phyloP scores from a whole-genome alignment of 2,797 vertebrate species.

The Tinamus major region DNA sequence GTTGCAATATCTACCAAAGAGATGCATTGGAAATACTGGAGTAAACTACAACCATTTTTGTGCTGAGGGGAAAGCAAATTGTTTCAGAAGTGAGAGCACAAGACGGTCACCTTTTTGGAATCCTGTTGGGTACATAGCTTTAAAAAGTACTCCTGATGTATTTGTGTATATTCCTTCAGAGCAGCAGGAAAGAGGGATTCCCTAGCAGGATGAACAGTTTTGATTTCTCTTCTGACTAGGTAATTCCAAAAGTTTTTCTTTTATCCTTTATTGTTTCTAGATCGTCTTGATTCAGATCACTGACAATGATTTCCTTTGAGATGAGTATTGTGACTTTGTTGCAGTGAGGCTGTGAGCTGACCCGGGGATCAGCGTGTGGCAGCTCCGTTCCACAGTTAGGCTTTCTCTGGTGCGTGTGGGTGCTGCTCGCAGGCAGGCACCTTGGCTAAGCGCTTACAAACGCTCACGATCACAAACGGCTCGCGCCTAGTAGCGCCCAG shows the following conservation, averaged over 20 bases:
- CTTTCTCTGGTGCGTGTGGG: neutral
- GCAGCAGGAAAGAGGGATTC: neutral
- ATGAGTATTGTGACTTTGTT: conserved; percentile 13
- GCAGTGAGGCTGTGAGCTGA: neutral
- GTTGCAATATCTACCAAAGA: conserved; percentile 67
- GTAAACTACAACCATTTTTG: neutral
- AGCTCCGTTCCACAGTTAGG: neutral
- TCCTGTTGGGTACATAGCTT: conserved; percentile 26
- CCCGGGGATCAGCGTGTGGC: neutral
- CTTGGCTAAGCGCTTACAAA: too few species aligned
- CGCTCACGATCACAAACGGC: too few species aligned
- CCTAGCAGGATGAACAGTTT: neutral
- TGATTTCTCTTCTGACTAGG: neutral
- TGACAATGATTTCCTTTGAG: conserved; percentile 13
- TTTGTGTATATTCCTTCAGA: conserved; percentile 19
- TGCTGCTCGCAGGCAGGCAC: too few species aligned
- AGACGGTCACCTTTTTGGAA: neutral
- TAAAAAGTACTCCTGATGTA: conserved; percentile 31
- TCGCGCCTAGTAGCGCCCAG: too few species aligned
- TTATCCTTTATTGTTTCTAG: conserved; percentile 9
- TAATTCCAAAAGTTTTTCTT: neutral
- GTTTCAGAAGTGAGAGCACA: conserved; percentile 5
- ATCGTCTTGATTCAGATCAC: neutral
- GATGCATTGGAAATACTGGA: conserved; percentile 15
- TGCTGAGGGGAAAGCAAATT: neutral